phyloP scores from a whole-genome alignment of 1,140 invertebrate species.

The Ostrea edulis region DNA sequence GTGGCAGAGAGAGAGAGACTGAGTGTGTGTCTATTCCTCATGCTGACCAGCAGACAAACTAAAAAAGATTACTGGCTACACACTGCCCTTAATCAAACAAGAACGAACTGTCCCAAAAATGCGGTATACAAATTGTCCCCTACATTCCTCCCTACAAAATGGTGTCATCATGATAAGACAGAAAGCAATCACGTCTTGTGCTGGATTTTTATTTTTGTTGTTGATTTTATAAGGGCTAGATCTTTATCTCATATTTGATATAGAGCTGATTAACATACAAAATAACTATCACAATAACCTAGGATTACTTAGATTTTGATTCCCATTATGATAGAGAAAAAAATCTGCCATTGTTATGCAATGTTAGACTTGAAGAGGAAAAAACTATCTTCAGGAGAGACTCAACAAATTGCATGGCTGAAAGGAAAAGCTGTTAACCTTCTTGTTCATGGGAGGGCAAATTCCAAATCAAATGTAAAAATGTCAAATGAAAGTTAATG shows the following conservation, averaged over 20 bases:
- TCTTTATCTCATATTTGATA: not conserved
- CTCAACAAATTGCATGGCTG: not conserved
- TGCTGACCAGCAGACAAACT: too few relatives aligned
- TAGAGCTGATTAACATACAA: not conserved
- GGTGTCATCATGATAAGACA: slow-evolving; percentile 15
- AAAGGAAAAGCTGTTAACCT: slow-evolving; percentile 20
- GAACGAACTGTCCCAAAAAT: not conserved
- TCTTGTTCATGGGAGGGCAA: not conserved
- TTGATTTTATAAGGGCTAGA: not conserved
- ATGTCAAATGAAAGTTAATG: slow-evolving; percentile 37
- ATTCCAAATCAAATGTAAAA: slow-evolving; percentile 7
- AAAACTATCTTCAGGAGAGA: not conserved
- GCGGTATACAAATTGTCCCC: not conserved
- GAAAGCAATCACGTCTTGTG: not conserved
- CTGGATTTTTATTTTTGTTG: too few relatives aligned
- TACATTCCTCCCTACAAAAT: not conserved
- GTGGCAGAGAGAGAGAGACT: too few relatives aligned
- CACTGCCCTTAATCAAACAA: not conserved
- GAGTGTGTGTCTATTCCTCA: too few relatives aligned
- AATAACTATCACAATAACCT: not conserved
- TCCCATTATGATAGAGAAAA: not conserved
- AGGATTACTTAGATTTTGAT: not conserved
- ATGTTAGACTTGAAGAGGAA: not conserved
- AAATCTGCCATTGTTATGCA: not conserved
- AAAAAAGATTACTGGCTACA: not conserved